Base-by-base conservation (phyloP, 2,113 vertebrate species). In the Myxocyprinus asiaticus region DNA sequence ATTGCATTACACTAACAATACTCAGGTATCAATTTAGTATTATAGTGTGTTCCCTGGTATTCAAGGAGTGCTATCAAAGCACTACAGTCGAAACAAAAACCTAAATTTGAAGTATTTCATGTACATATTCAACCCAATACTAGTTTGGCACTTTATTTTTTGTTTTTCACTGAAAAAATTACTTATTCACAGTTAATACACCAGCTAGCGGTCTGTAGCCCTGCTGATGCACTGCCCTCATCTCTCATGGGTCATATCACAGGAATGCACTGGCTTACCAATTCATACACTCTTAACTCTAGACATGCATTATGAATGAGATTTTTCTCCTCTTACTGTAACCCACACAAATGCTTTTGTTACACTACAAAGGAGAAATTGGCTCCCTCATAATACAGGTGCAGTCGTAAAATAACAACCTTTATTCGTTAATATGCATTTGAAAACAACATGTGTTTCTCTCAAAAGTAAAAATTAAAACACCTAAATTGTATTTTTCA, bases 291-390 rank as follows among this genome's bases (percentile, higher is more conserved):
- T 33, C 67, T n/a, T 4, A 70, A 55, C 33, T 64, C n/a, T 64
- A 72, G 55, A 11, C 66, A 81, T 68, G 47, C 33, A 82, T 85
- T 83, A 85, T 78, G 55, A 43, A 83, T 81, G 80, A 74, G 73
- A 51, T n/a, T 12, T 8, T 47, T 5, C 56, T 43, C 11, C 48
- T 58, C 22, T 15, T 76, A 65, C 73, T 55, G 62, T 53, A 65
- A 61, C 0, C 17, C 11, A n/a, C 45, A 63, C 15, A 75, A 42
- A 48, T 63, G 71, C 71, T 58, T 2, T 17, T 17, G 53, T 55
- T 55, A 55, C 22, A 11, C 67, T 55, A 55, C 53, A 72, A 59
- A 59, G 14, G 55, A 9, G 43, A 72, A 59, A 7, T 6, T 59
- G n/a, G 14, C n/a, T 58, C 14, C 22, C 55, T 15, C 14, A 56